A percentile compares a stretch with the other conserved stretches of the same genome.
phyloP scores from a whole-genome alignment of 2,797 vertebrate genomes.

The Notolepis coatsorum region DNA sequence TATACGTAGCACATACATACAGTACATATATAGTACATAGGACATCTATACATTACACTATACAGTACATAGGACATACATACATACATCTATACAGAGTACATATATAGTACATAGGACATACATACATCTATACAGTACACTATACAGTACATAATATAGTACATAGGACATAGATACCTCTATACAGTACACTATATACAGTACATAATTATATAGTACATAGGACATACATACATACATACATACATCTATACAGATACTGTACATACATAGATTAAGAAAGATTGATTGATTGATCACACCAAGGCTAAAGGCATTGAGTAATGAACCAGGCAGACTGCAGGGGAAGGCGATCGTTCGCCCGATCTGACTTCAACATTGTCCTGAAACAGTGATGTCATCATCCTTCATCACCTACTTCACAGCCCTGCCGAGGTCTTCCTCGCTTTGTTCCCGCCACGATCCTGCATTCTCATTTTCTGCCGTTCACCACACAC shows the following conservation, averaged over 20 bases:
- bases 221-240: not conserved
- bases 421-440: slow-evolving; percentile 56
- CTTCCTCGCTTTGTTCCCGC: slow-evolving; percentile 61
- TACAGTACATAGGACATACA: not conserved
- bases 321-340: slow-evolving; percentile 45
- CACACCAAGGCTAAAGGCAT: not conserved
- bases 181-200: not conserved
- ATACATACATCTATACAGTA: not conserved
- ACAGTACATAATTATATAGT: not conserved
- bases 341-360: too few species aligned
- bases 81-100: not conserved
- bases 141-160: not conserved
- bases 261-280: not conserved
- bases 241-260: not conserved
- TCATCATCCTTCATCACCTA: slow-evolving; percentile 65
- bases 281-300: slow-evolving; percentile 13
- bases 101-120: not conserved
- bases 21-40: not conserved
- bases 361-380: too few species aligned
- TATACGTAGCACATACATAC: too few species aligned
- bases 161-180: not conserved
- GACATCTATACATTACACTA: not conserved
- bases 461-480: slow-evolving; percentile 50
- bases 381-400: slow-evolving; percentile 76
- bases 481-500: slow-evolving; percentile 29